phyloP scores from a whole-genome alignment of 2,888 invertebrate genomes.

The Hirtodrosophila duncani region DNA sequence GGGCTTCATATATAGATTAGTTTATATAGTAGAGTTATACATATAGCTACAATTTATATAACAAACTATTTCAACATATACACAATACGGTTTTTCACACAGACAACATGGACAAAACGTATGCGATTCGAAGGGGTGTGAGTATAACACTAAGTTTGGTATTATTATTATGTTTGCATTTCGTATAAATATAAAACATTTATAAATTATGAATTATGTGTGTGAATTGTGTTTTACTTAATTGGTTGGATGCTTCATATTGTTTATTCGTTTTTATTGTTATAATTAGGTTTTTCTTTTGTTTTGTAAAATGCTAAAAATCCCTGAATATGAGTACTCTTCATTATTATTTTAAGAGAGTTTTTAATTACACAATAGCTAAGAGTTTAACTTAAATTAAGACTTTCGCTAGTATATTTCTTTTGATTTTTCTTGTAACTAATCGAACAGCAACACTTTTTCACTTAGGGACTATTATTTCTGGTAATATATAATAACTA shows the following conservation, averaged over 20 bases:
- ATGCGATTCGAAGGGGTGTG: constrained; percentile 36
- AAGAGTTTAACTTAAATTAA: constrained; percentile 47
- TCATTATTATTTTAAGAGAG: constrained; percentile 42
- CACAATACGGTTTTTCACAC: constrained; percentile 45
- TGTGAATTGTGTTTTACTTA: constrained; percentile 25
- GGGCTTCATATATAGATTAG: constrained; percentile 40
- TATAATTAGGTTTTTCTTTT: constrained; percentile 26
- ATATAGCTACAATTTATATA: constrained; percentile 22
- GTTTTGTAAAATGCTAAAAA: constrained; percentile 77
- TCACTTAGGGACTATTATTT: constrained; percentile 44
- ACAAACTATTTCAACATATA: constrained; percentile 57
- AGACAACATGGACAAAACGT: constrained; percentile 50
- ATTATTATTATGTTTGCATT: constrained; percentile 26
- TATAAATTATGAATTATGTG: constrained; percentile 16
- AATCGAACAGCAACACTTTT: constrained; percentile 55
- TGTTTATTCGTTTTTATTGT: constrained; percentile 36
- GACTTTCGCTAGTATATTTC: constrained; percentile 31
- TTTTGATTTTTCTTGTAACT: constrained; percentile 26
- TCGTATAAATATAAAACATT: constrained; percentile 58
- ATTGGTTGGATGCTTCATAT: constrained; percentile 40
- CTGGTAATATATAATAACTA: constrained; percentile 20
- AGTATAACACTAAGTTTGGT: constrained; percentile 10
- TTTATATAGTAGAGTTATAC: constrained; percentile 22
- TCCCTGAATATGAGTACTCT: constrained; percentile 78
- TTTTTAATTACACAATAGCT: constrained; percentile 39